Conservation (phyloP, 2,888 invertebrate genomes). For the Watsonalla binaria region DNA sequence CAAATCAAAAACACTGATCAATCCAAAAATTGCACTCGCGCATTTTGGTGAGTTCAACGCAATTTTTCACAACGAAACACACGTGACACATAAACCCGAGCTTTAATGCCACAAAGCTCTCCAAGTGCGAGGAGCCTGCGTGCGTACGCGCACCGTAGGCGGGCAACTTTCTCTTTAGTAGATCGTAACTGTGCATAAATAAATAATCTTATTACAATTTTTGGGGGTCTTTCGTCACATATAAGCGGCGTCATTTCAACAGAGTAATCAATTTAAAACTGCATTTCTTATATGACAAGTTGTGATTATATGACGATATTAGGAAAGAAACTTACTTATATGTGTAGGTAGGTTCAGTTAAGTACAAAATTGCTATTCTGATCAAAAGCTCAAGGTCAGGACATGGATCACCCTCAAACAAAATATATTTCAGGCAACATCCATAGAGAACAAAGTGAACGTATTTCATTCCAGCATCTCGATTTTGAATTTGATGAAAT, state of each 20-base stretch:
- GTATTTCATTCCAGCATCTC: no score
- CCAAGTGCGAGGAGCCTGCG: conserved; percentile 37
- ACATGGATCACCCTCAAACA: no score
- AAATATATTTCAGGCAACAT: no score
- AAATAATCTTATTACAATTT: neutral
- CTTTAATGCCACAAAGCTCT: conserved; percentile 23
- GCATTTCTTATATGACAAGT: neutral
- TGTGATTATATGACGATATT: neutral
- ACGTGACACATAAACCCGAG: conserved; percentile 9
- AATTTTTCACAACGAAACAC: neutral
- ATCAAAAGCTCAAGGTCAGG: no score
- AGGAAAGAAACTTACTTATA: no score
- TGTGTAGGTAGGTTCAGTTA: no score
- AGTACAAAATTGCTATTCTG: no score
- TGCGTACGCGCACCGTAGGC: conserved; percentile 46
- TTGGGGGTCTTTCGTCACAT: neutral
- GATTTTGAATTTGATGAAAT: no score
- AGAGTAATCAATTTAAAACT: neutral
- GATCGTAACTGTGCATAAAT: conserved; percentile 14
- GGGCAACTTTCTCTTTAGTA: conserved; percentile 68
- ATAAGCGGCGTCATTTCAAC: neutral
- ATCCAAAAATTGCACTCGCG: neutral
- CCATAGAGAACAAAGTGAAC: no score
- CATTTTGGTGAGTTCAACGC: neutral
- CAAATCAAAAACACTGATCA: neutral